A percentile compares a stretch with the other conserved stretches of the same genome.
phyloP scores from a whole-genome alignment of 1,140 invertebrate genomes.

The Caerostris darwini region DNA sequence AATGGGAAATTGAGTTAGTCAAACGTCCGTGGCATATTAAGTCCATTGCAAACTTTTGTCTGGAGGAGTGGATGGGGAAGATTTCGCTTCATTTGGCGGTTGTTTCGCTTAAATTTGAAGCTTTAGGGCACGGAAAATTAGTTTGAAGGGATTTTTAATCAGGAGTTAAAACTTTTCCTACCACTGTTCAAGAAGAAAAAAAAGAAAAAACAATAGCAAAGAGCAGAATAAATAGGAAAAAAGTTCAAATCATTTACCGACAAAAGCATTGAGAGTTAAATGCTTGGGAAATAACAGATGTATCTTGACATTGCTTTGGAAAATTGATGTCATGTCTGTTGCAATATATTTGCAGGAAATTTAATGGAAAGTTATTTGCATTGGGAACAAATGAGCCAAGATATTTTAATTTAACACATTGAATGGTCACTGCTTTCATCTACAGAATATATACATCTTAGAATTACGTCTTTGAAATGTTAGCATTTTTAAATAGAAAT shows the following conservation, averaged over 20 bases:
- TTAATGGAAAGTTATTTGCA: not conserved
- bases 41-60: slow-evolving; percentile 52
- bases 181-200: not conserved
- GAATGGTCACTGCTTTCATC: no score
- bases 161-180: slow-evolving; percentile 68
- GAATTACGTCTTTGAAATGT: no score
- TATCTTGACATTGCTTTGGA: not conserved
- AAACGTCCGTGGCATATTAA: slow-evolving; percentile 62
- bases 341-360: not conserved
- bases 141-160: slow-evolving; percentile 61
- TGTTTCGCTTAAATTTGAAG: slow-evolving; percentile 62
- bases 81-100: slow-evolving; percentile 57
- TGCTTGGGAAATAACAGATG: not conserved
- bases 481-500: no score
- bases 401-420: not conserved
- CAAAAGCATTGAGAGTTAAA: not conserved
- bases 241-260: not conserved
- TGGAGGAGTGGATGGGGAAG: not conserved
- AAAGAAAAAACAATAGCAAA: not conserved
- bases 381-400: not conserved
- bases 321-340: not conserved
- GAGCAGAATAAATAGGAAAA: not conserved
- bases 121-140: slow-evolving; percentile 64
- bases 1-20: slow-evolving; percentile 65
- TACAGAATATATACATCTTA: no score